These are phyloP conservation scores for Hyposoter didymator DNA, from an alignment of 2,888 invertebrate species.

Conservation along the genomic window DNA sequence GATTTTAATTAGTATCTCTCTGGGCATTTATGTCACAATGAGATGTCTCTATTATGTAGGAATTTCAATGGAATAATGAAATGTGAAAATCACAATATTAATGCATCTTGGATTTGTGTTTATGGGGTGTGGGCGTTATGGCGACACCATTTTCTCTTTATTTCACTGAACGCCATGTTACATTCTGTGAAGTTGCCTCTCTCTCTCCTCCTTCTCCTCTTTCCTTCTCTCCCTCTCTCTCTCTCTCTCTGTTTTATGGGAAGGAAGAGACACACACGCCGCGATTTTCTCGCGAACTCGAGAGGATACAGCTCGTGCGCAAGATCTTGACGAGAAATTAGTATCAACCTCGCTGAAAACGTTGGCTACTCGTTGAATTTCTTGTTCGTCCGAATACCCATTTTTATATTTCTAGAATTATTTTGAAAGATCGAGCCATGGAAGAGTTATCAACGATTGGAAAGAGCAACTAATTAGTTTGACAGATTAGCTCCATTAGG, in stretches of 20 bases:
- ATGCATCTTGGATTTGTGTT: constrained; percentile 11
- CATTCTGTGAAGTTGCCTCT: constrained; percentile 27
- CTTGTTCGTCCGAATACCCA: background rate
- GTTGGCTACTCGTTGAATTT: constrained; percentile 50
- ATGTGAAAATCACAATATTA: background rate
- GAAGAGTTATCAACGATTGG: too few relatives aligned
- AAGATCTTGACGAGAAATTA: constrained; percentile 58
- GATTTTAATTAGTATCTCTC: background rate
- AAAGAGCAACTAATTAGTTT: too few relatives aligned
- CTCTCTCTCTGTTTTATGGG: constrained; percentile 5
- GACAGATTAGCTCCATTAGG: too few relatives aligned
- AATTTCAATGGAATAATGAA: background rate
- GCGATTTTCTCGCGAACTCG: constrained; percentile 63
- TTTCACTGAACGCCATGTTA: constrained; percentile 53
- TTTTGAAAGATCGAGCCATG: background rate
- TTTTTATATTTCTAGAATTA: background rate
- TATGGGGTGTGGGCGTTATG: constrained; percentile 45
- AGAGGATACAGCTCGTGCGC: constrained; percentile 45
- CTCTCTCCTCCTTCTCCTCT: background rate
- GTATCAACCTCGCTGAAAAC: constrained; percentile 68
- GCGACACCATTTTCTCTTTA: constrained; percentile 65
- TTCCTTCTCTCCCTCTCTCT: background rate
- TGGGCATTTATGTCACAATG: background rate
- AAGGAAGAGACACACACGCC: constrained; percentile 35
- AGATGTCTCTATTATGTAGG: background rate